Base-by-base conservation (phyloP, 2,888 invertebrate genomes). In the Xylophagus ater region DNA sequence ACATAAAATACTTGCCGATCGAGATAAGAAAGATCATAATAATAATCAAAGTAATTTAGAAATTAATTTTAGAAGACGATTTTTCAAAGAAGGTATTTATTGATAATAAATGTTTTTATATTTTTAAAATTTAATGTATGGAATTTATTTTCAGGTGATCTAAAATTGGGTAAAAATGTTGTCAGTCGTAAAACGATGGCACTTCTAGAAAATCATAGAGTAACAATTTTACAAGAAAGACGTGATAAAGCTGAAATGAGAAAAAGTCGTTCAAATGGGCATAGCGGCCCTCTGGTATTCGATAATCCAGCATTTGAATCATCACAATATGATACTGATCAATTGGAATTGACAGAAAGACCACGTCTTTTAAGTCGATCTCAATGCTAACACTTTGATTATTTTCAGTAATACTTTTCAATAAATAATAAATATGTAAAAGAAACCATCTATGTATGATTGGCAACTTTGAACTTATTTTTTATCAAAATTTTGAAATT, bases 1-100 rank as follows among this genome's bases (percentile, higher is more conserved):
- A 33, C 58, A 52, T 41, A 56, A 56, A 33, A 47, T 64, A 19
- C 57, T 59, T 19, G 57, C 56, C 38, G 51, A 54, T 21, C 53
- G 57, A 2, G 54, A 60, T 13, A 40, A 39, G 40, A 55, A 53
- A 19, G 50, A 47, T 28, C 51, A 53, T 17, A 49, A 44, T 6
- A 41, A 42, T 26, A 62, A 64, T 47, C 60, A 56, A 40, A 61
- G 61, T 42, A 60, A 64, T 48, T 49, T 63, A 42, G 60, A 60
- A n/a, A 43, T 52, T 1, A 65, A 65, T 45, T 65, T 65, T n/a
- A 57, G 60, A 45, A 44, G 52, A 3, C 51, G 58, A 3, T 60
- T 58, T 42, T 52, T 58, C 17, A 53, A 58, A 28, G 58, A 60
- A 41, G 60, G 59, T 49, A 13, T 23, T n/a, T 12, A 15, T 29